Evolutionary conservation across 2,797 vertebrate genomes (phyloP).

Genomic region (Bradypus variegatus): DNA sequence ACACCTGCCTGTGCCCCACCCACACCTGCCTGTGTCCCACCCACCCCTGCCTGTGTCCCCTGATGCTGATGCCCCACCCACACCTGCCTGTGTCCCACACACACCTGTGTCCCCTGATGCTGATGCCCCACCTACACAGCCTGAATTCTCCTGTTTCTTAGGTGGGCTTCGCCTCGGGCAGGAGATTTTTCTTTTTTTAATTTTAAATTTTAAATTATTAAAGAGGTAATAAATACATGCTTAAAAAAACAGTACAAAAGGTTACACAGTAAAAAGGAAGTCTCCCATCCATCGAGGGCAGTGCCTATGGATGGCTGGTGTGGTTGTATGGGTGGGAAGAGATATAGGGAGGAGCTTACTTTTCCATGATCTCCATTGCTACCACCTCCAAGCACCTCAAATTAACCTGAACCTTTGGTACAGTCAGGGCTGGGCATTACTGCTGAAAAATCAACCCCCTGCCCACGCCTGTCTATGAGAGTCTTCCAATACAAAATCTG

Average conservation of each 20-base stretch:
- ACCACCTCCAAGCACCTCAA: background rate
- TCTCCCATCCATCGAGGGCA: background rate
- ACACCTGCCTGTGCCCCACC: background rate
- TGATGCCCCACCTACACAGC: background rate
- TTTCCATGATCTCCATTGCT: background rate
- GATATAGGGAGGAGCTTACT: background rate
- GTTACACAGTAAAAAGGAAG: background rate
- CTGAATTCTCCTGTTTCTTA: background rate
- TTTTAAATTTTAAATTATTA: constrained; percentile 57
- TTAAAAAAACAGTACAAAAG: constrained; percentile 6
- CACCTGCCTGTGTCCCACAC: no score
- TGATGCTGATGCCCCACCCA: no score
- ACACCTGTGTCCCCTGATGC: no score
- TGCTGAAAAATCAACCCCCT: background rate
- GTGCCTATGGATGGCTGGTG: background rate
- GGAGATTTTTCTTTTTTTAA: constrained; percentile 44
- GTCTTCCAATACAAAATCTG: background rate
- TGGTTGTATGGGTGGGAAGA: background rate
- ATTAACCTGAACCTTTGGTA: background rate
- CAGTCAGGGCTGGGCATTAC: background rate
- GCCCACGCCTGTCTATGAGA: background rate
- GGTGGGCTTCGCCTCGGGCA: background rate
- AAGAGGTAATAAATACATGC: constrained; percentile 16
- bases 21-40: background rate
- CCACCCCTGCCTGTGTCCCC: no score